A percentile compares a stretch with the other conserved stretches of the same genome.
phyloP scores from a whole-genome alignment of 2,113 vertebrate species.

The Phrynosoma platyrhinos region DNA sequence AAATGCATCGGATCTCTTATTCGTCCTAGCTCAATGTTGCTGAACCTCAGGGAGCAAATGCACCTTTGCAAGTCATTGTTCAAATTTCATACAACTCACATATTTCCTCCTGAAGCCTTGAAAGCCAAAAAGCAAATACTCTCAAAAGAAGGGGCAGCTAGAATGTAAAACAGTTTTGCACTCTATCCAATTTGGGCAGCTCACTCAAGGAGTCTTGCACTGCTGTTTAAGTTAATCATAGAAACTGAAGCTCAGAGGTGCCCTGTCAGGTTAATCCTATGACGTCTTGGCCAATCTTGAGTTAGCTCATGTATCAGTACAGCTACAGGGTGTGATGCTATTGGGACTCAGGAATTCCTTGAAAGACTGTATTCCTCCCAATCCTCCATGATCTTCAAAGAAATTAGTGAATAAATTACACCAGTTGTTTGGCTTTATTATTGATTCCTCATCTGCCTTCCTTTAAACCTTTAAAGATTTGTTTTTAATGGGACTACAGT shows the following conservation, averaged over 20 bases:
- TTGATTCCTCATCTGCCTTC: conserved; percentile 20
- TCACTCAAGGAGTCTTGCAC: conserved; percentile 60
- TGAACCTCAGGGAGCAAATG: not conserved
- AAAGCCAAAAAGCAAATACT: not conserved
- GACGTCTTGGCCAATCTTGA: not conserved
- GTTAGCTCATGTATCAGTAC: not conserved
- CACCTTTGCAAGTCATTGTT: not conserved
- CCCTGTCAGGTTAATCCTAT: conserved; percentile 62
- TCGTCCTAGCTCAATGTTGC: not conserved
- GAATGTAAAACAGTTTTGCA: not conserved
- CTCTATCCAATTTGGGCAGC: not conserved
- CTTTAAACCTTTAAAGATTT: not conserved
- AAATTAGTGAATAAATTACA: not conserved
- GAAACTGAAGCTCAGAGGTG: conserved; percentile 51
- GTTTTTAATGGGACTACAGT: not conserved
- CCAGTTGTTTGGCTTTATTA: conserved; percentile 36
- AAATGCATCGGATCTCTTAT: not conserved
- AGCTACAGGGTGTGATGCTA: conserved; percentile 29
- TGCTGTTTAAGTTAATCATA: conserved; percentile 70
- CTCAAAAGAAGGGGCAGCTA: not conserved
- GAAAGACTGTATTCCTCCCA: conserved; percentile 36
- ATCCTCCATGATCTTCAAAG: conserved; percentile 27
- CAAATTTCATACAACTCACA: not conserved
- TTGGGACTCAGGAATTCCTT: conserved; percentile 23
- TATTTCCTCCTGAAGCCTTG: not conserved